These are phyloP conservation scores for Cheilosia urbana DNA, from an alignment of 2,888 invertebrate genomes.

Conservation along the genomic window DNA sequence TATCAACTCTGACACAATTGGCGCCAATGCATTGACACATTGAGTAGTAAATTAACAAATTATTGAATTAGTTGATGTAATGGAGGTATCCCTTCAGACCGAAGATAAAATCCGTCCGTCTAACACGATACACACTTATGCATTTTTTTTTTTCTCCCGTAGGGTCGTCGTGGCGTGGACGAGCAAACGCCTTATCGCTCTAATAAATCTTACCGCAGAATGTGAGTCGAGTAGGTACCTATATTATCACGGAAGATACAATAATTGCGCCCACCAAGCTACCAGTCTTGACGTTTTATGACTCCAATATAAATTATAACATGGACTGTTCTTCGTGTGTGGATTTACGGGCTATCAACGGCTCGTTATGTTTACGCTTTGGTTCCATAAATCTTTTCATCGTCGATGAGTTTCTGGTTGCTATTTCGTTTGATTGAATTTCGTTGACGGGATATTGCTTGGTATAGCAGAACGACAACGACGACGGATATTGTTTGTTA, in stretches of 20 bases:
- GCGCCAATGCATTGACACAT: conserved; percentile 71
- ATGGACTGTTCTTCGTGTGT: conserved; percentile 10
- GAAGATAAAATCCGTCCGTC: conserved; percentile 24
- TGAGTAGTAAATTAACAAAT: conserved; percentile 63
- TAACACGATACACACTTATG: conserved; percentile 41
- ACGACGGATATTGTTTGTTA: conserved; percentile 22
- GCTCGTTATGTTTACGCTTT: conserved; percentile 41
- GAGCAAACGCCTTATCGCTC: conserved; percentile 32
- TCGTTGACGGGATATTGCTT: conserved; percentile 43
- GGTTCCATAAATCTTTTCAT: conserved; percentile 60
- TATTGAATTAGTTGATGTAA: conserved; percentile 72
- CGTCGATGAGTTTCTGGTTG: conserved; percentile 28
- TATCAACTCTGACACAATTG: conserved; percentile 65
- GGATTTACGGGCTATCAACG: conserved; percentile 24
- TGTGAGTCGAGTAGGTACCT: background rate
- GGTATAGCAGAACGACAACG: conserved; percentile 11
- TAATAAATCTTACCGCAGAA: conserved; percentile 45
- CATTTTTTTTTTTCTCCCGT: conserved; percentile 36
- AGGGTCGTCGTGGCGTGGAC: conserved; percentile 18
- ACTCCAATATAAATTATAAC: conserved; percentile 17
- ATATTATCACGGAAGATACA: conserved; percentile 11
- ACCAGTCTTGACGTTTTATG: conserved; percentile 53
- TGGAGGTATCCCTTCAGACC: conserved; percentile 20
- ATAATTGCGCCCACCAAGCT: conserved; percentile 49
- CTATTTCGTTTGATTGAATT: conserved; percentile 39